These are phyloP conservation scores for Drosophila suboccidentalis DNA, from an alignment of 2,888 invertebrate species.

Conservation along the genomic window DNA sequence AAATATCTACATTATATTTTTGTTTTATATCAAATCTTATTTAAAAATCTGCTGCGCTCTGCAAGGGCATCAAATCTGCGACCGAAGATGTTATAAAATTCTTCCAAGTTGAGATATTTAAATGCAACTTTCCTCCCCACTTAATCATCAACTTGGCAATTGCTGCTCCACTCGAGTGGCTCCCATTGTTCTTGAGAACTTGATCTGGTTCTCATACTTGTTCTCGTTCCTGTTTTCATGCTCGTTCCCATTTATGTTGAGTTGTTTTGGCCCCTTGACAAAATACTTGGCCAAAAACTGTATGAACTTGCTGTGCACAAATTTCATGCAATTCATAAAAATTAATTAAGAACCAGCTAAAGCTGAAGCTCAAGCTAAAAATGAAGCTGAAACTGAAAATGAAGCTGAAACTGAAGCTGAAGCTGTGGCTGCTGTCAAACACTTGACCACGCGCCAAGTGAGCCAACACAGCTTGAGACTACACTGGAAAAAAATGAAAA, in stretches of 20 bases:
- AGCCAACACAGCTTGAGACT: slow-evolving; percentile 63
- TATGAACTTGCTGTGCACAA: slow-evolving; percentile 53
- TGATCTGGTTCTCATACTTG: slow-evolving; percentile 2
- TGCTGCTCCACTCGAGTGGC: slow-evolving; percentile 52
- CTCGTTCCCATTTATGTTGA: background rate
- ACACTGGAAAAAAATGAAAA: no score
- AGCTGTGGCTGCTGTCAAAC: slow-evolving; percentile 57
- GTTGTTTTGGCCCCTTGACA: slow-evolving; percentile 34
- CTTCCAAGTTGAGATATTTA: slow-evolving; percentile 6
- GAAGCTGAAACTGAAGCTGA: slow-evolving; percentile 1
- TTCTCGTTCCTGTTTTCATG: background rate
- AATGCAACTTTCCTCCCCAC: slow-evolving; percentile 33
- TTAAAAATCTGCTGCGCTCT: background rate
- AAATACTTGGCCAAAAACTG: slow-evolving; percentile 62
- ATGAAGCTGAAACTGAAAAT: slow-evolving; percentile 21
- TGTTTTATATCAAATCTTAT: background rate
- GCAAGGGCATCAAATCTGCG: background rate
- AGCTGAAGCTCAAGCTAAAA: slow-evolving; percentile 25
- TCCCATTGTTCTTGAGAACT: slow-evolving; percentile 25
- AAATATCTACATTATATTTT: background rate
- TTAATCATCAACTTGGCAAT: slow-evolving; percentile 55
- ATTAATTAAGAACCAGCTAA: slow-evolving; percentile 73
- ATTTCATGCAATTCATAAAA: slow-evolving; percentile 77
- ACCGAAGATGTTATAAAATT: no score
- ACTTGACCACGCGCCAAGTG: slow-evolving; percentile 70